Percentiles rank a stretch among this genome's conserved stretches.
These are phyloP conservation scores for Falco berigora DNA, from an alignment of 2,797 vertebrate species.

Conservation along the genomic window DNA sequence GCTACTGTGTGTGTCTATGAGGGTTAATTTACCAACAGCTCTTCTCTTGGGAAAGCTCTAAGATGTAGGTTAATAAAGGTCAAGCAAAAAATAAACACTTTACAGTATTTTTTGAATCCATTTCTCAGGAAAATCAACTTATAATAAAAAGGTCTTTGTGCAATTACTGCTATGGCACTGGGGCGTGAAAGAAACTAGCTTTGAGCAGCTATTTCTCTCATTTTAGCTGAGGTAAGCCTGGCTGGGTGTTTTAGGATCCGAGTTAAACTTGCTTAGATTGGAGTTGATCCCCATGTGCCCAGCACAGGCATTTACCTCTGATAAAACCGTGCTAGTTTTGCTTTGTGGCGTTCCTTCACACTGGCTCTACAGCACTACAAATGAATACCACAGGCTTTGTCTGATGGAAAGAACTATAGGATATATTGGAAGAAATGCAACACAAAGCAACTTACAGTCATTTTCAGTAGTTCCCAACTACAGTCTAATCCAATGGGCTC, in stretches of 20 bases:
- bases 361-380: background rate
- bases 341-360: background rate
- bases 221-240: constrained; percentile 89
- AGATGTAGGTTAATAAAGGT: constrained; percentile 99
- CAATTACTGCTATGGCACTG: constrained; percentile 91
- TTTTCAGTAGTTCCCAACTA: background rate
- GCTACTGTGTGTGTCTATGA: constrained; percentile 77
- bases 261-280: constrained; percentile 67
- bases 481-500: background rate
- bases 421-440: background rate
- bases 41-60: constrained; percentile 85
- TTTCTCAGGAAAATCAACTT: constrained; percentile 95
- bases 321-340: constrained; percentile 32
- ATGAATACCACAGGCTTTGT: background rate
- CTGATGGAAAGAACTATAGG: background rate
- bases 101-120: constrained; percentile 93
- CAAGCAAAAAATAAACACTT: constrained; percentile 97
- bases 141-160: constrained; percentile 97
- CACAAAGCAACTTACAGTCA: background rate
- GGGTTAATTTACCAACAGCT: constrained; percentile 84
- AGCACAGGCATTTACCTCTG: constrained; percentile 42
- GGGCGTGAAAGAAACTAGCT: constrained; percentile 95
- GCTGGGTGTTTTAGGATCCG: constrained; percentile 72
- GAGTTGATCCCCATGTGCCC: constrained; percentile 63
- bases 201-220: constrained; percentile 77